These are phyloP conservation scores for Polyploca ridens DNA, from an alignment of 2,888 invertebrate species.

Conservation along the genomic window DNA sequence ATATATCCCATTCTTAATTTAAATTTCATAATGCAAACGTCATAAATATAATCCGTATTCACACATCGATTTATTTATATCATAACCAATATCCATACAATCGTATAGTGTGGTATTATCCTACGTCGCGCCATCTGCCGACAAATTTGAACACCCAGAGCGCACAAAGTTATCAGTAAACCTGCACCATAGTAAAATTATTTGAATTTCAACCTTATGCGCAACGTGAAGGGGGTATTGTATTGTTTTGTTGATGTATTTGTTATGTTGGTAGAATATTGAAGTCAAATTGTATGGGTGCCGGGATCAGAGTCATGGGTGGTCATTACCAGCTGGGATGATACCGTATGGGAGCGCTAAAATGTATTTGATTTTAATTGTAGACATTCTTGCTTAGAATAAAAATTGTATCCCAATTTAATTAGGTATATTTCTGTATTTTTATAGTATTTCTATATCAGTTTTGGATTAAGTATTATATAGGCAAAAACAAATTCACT, in stretches of 20 bases:
- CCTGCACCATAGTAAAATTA: background rate
- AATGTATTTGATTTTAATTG: no score
- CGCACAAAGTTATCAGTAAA: constrained; percentile 23
- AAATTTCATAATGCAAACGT: no score
- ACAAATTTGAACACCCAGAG: constrained; percentile 41
- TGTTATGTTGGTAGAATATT: constrained; percentile 38
- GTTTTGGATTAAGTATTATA: no score
- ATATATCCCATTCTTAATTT: no score
- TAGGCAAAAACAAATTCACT: no score
- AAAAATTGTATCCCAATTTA: background rate
- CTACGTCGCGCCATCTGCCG: constrained; percentile 74
- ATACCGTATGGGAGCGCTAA: constrained; percentile 54
- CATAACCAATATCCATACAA: constrained; percentile 56
- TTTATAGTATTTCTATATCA: background rate
- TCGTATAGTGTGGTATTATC: constrained; percentile 58
- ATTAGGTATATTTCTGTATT: background rate
- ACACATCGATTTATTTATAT: constrained; percentile 52
- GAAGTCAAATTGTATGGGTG: constrained; percentile 62
- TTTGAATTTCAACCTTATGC: constrained; percentile 34
- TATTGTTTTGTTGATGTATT: constrained; percentile 10
- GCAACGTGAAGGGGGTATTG: constrained; percentile 15
- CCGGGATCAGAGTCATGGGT: constrained; percentile 66
- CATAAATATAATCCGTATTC: constrained; percentile 60
- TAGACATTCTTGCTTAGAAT: background rate
- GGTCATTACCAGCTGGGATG: constrained; percentile 72